Conservation (phyloP, 2,797 vertebrate species). For the Coregonus sp. region DNA sequence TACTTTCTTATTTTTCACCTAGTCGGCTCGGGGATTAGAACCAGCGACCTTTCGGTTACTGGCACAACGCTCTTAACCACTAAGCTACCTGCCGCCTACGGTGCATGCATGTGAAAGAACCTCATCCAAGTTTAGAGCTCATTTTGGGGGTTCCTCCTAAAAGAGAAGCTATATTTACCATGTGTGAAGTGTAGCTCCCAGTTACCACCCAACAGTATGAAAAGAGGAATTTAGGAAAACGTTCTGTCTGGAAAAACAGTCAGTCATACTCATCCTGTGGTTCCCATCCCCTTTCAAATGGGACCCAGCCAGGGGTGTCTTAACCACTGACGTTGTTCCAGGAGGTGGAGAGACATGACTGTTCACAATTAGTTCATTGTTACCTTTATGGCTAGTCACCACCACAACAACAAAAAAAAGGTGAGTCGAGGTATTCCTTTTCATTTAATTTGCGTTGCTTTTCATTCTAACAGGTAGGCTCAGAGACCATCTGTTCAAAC, state of each 20-base stretch:
- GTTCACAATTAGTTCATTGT: slow-evolving; percentile 23
- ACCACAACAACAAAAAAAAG: neutral
- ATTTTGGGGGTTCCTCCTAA: slow-evolving; percentile 11
- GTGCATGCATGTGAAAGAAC: neutral
- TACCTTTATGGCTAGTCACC: slow-evolving; percentile 15
- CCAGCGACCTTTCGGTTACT: too few species aligned
- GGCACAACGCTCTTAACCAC: too few species aligned
- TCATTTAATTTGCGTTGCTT: neutral
- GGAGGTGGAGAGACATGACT: slow-evolving; percentile 5
- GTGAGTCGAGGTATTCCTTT: neutral
- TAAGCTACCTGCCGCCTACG: neutral
- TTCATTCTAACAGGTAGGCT: neutral
- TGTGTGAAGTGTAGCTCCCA: slow-evolving; percentile 23
- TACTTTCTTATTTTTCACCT: too few species aligned
- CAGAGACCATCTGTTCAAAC: too few species aligned
- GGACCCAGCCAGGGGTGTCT: slow-evolving; percentile 8
- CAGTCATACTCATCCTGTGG: slow-evolving; percentile 3
- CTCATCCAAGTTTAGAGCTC: neutral
- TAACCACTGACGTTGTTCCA: slow-evolving; percentile 5
- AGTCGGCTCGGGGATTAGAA: too few species aligned
- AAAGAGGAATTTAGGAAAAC: slow-evolving; percentile 25
- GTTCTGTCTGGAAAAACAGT: slow-evolving; percentile 33
- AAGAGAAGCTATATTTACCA: slow-evolving; percentile 16
- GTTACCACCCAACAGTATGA: slow-evolving; percentile 23
- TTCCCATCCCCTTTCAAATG: slow-evolving; percentile 14